These are phyloP conservation scores for Macrotus californicus DNA, from an alignment of 2,113 vertebrate species.

Conservation along the genomic window DNA sequence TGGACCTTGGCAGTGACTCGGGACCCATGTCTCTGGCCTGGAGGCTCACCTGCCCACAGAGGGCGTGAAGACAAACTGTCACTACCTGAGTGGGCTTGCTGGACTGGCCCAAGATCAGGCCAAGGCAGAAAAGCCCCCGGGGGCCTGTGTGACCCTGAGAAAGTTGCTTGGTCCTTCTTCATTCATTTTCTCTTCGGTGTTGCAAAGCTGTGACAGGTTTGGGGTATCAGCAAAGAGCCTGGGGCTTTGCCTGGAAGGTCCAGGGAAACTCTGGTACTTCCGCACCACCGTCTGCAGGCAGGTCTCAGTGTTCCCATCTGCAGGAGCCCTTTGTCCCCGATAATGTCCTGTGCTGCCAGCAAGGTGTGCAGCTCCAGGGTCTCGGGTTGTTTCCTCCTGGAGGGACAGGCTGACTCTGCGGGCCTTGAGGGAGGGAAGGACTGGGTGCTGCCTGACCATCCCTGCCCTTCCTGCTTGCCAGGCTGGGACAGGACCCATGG, in stretches of 20 bases:
- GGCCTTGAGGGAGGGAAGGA: not conserved
- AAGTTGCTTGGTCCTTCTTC: not conserved
- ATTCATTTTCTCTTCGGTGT: not conserved
- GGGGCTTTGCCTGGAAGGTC: not conserved
- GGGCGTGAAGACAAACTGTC: not conserved
- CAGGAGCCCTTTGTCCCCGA: not conserved
- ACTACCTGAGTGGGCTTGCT: not conserved
- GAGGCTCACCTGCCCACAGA: no score
- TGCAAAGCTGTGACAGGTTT: not conserved
- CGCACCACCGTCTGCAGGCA: not conserved
- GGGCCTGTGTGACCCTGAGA: not conserved
- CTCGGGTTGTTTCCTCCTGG: not conserved
- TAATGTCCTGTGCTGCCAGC: not conserved
- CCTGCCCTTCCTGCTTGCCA: not conserved
- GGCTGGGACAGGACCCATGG: rapidly evolving
- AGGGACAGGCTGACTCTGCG: not conserved
- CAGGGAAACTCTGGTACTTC: not conserved
- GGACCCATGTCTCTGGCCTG: not conserved
- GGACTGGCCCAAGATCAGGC: not conserved
- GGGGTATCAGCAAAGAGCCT: not conserved
- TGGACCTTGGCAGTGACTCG: not conserved
- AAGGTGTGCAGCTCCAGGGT: not conserved
- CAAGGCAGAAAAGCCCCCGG: not conserved
- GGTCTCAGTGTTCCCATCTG: not conserved
- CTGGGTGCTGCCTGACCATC: rapidly evolving